A percentile compares a stretch with the other conserved stretches of the same genome.
Conservation (phyloP, 1,140 invertebrate species). For the Heliothis subflexa region DNA sequence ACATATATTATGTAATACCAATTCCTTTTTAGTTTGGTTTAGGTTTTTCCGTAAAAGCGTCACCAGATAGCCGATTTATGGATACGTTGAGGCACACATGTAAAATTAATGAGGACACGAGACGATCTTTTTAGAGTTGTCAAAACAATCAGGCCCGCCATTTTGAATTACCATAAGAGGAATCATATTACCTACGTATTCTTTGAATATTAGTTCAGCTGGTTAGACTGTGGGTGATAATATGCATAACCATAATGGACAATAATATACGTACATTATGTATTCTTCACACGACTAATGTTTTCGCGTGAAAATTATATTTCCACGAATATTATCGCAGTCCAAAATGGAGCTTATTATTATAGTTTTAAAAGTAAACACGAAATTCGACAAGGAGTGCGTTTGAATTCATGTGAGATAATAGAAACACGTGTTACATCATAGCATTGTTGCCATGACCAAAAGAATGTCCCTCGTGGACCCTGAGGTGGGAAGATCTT, state of each 20-base stretch:
- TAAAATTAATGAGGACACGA: too few species aligned
- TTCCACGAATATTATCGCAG: conserved; percentile 3
- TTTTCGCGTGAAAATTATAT: conserved; percentile 19
- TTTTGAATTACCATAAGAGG: neutral
- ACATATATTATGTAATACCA: too few species aligned
- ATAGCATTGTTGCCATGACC: too few species aligned
- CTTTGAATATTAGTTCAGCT: conserved; percentile 18
- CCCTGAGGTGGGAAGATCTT: too few species aligned
- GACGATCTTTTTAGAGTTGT: neutral
- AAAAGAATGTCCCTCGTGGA: too few species aligned
- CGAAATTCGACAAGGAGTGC: neutral
- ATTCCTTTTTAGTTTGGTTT: too few species aligned
- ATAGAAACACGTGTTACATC: too few species aligned
- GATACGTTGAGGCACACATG: too few species aligned
- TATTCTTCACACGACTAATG: conserved; percentile 13
- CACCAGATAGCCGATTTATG: too few species aligned
- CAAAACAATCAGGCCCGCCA: conserved; percentile 4
- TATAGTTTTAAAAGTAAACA: conserved; percentile 4
- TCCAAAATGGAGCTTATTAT: conserved; percentile 9
- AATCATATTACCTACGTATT: neutral
- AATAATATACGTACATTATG: neutral
- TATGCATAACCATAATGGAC: conserved; percentile 15
- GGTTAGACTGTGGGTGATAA: conserved; percentile 4
- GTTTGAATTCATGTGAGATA: neutral
- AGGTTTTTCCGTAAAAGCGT: too few species aligned